Evolutionary conservation across 2,113 vertebrate species (phyloP).

Genomic region (Hydrochoerus hydrochaeris): DNA sequence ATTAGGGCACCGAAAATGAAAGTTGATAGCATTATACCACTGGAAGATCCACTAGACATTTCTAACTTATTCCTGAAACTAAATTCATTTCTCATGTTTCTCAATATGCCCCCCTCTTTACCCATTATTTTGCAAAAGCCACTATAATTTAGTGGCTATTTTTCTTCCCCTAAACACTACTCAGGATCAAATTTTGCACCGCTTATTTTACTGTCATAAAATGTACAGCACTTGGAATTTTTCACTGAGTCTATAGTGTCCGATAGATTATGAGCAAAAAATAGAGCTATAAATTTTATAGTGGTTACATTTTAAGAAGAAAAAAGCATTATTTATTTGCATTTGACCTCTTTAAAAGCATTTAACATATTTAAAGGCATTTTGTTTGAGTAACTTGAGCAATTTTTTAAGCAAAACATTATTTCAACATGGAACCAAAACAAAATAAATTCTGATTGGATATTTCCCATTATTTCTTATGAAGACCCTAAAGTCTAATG

Average conservation of each 20-base stretch:
- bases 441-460: not conserved
- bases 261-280: not conserved
- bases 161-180: not conserved
- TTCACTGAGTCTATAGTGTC: not conserved
- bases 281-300: not conserved
- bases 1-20: too few species aligned
- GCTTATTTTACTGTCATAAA: not conserved
- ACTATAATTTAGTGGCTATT: not conserved
- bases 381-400: not conserved
- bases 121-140: not conserved
- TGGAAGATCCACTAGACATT: not conserved
- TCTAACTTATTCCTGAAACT: not conserved
- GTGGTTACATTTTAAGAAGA: not conserved
- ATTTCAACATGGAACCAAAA: not conserved
- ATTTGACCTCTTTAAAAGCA: not conserved
- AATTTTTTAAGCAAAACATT: constrained; percentile 20
- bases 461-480: not conserved
- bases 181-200: not conserved
- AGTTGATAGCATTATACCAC: too few species aligned
- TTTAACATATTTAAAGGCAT: not conserved
- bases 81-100: not conserved
- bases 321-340: not conserved
- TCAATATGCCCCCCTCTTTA: accelerated
- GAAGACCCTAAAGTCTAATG: not conserved
- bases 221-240: not conserved